Evolutionary conservation across 2,113 vertebrate species (phyloP).

Genomic region (Penelope pileata): DNA sequence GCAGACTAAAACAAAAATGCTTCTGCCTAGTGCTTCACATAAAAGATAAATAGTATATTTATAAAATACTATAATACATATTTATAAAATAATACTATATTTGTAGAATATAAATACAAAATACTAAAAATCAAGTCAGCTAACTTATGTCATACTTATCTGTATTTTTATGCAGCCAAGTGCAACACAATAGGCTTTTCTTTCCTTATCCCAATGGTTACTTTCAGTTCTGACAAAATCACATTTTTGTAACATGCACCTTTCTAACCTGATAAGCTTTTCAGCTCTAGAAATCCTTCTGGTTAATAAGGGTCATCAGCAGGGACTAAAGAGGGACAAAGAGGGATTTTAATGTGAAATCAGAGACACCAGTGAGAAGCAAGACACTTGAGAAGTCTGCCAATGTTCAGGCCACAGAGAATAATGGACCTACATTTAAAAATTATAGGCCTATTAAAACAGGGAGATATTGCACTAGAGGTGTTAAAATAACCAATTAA

Average conservation of each 20-base stretch:
- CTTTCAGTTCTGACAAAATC: not conserved
- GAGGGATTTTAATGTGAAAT: slow-evolving; percentile 44
- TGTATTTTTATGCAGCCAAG: not conserved
- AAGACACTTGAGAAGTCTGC: slow-evolving; percentile 35
- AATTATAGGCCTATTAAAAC: slow-evolving; percentile 51
- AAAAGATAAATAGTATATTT: too few relatives aligned
- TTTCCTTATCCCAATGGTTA: not conserved
- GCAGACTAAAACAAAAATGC: not conserved
- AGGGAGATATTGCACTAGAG: not conserved
- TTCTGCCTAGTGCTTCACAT: not conserved
- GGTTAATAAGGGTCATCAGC: slow-evolving; percentile 33
- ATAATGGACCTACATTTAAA: slow-evolving; percentile 25
- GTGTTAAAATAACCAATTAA: slow-evolving; percentile 67
- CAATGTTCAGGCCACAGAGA: not conserved
- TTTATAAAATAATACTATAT: too few relatives aligned
- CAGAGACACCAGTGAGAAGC: slow-evolving; percentile 31
- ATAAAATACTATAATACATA: too few relatives aligned
- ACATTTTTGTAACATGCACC: not conserved
- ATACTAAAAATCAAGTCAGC: not conserved
- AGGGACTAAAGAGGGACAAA: slow-evolving; percentile 19
- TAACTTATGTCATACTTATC: not conserved
- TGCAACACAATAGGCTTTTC: not conserved
- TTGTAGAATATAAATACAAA: too few relatives aligned
- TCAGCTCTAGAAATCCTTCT: slow-evolving; percentile 27
- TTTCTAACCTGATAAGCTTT: not conserved